Evolutionary conservation across 2,888 invertebrate genomes (phyloP).

Genomic region (Phortica magna): DNA sequence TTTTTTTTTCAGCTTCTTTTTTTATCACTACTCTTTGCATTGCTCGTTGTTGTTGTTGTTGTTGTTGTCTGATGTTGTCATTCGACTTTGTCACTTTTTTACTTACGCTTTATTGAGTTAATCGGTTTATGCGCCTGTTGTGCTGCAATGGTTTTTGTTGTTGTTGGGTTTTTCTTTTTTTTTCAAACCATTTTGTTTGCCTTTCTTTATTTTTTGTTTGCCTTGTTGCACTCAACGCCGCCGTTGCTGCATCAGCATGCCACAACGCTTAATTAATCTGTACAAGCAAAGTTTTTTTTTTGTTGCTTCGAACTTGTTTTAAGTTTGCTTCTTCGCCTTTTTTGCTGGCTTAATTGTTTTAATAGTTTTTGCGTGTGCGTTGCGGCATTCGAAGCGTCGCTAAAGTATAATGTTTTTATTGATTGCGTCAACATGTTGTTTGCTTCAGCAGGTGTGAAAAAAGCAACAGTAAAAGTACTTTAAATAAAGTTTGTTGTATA

Average conservation of each 20-base stretch:
- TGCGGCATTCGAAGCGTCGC: neutral
- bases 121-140: conserved; percentile 57
- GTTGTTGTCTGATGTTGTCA: conserved; percentile 1
- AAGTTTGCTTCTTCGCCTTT: neutral
- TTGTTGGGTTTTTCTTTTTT: no score
- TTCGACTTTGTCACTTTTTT: conserved; percentile 59
- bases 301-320: neutral
- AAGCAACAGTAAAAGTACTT: neutral
- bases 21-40: conserved; percentile 55
- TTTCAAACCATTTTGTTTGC: neutral
- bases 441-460: neutral
- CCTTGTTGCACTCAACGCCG: conserved; percentile 58
- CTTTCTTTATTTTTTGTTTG: conserved; percentile 58
- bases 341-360: neutral
- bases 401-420: conserved; percentile 8
- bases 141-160: conserved; percentile 10
- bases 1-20: conserved; percentile 16
- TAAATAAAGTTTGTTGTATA: neutral
- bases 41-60: neutral
- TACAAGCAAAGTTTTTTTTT: neutral
- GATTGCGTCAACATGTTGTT: conserved; percentile 10
- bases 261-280: conserved; percentile 65
- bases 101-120: conserved; percentile 66
- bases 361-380: neutral
- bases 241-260: conserved; percentile 19